Evolutionary conservation across 1,140 invertebrate genomes (phyloP).

Genomic region (Steinernema feltiae): DNA sequence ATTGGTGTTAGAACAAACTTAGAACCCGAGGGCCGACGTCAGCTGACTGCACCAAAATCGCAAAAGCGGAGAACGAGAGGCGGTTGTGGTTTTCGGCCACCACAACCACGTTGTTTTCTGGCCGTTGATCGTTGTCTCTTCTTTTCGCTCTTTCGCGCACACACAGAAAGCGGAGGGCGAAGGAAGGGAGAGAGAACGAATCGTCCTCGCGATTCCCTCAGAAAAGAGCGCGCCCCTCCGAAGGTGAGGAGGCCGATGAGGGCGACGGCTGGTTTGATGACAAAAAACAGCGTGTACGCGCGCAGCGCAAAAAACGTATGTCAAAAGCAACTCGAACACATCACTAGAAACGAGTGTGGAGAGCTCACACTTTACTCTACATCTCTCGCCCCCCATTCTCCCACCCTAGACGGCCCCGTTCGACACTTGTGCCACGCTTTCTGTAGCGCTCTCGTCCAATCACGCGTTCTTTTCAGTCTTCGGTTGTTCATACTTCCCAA

Average conservation of each 20-base stretch:
- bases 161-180: too few relatives aligned
- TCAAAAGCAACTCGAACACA: constrained; percentile 11
- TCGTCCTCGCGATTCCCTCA: too few relatives aligned
- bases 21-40: too few relatives aligned
- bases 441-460: not conserved
- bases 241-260: not conserved
- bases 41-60: too few relatives aligned
- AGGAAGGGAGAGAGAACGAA: too few relatives aligned
- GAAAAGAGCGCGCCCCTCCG: not conserved
- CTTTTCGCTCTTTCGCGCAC: too few relatives aligned
- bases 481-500: not conserved
- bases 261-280: not conserved
- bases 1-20: too few relatives aligned
- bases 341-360: not conserved
- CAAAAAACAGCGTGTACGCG: not conserved
- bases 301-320: not conserved
- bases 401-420: not conserved
- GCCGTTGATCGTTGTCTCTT: too few relatives aligned
- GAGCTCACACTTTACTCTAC: constrained; percentile 5
- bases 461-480: not conserved
- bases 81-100: too few relatives aligned
- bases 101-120: too few relatives aligned
- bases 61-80: too few relatives aligned
- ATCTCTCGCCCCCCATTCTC: not conserved
- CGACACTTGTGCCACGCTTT: constrained; percentile 5